Conservation (phyloP, 2,113 vertebrate genomes). For the Microtus ochrogaster region DNA sequence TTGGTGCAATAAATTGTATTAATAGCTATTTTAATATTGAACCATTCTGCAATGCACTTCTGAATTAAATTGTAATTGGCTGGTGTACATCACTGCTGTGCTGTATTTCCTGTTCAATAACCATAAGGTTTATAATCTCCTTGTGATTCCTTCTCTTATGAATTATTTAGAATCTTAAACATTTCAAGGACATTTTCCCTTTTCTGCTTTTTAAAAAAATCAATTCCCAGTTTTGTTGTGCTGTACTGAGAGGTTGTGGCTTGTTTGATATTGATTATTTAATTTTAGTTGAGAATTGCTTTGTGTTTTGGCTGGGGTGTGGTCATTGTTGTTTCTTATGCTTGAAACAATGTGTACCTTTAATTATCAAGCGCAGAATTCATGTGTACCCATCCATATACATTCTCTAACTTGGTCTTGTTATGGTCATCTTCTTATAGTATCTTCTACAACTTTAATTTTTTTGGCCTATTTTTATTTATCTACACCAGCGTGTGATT, state of each 20-base stretch:
- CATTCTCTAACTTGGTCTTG: not conserved
- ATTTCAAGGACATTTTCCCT: constrained; percentile 43
- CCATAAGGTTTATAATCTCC: constrained; percentile 49
- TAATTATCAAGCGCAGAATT: not conserved
- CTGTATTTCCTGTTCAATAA: constrained; percentile 46
- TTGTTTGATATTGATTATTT: constrained; percentile 49
- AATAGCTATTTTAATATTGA: constrained; percentile 56
- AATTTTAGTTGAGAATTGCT: constrained; percentile 55
- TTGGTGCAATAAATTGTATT: constrained; percentile 56
- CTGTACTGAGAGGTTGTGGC: constrained; percentile 16
- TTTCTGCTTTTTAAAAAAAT: constrained; percentile 53
- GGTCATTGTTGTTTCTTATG: not conserved
- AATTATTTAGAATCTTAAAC: constrained; percentile 68
- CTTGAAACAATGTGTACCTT: constrained; percentile 1
- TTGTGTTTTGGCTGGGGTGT: constrained; percentile 22
- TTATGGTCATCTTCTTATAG: not conserved
- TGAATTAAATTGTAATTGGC: constrained; percentile 67
- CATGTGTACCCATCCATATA: not conserved
- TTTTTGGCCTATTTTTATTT: not conserved
- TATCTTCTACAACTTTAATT: not conserved
- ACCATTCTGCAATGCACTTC: constrained; percentile 42
- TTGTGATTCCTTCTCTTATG: constrained; percentile 60
- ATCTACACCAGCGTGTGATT: not conserved
- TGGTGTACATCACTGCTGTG: constrained; percentile 51
- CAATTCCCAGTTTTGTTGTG: constrained; percentile 35